Percentiles rank a stretch among this genome's conserved stretches.
phyloP scores from a whole-genome alignment of 2,797 vertebrate genomes.

The Dicrostonyx torquatus region DNA sequence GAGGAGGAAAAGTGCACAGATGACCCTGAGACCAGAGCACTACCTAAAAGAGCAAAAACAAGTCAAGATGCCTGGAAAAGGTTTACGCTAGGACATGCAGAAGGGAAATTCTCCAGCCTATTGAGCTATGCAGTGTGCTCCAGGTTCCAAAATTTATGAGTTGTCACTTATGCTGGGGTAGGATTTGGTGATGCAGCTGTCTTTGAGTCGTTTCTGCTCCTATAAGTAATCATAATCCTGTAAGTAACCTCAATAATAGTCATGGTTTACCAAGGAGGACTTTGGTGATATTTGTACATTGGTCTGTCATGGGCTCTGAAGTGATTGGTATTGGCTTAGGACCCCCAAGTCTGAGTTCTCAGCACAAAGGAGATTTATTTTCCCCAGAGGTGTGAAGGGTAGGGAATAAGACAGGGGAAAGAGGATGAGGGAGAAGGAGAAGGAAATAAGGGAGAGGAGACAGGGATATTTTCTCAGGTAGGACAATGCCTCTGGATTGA shows the following conservation, averaged over 20 bases:
- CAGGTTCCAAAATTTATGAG: not conserved
- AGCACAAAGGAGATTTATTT: not conserved
- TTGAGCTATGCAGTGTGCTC: not conserved
- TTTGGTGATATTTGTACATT: not conserved
- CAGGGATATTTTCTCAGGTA: not conserved
- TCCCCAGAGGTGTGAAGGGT: not conserved
- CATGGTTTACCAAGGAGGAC: not conserved
- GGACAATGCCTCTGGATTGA: not conserved
- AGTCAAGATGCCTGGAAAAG: not conserved
- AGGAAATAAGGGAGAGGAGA: not conserved
- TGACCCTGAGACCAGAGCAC: not conserved
- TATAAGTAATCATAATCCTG: not conserved
- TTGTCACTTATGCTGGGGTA: not conserved
- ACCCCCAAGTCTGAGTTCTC: not conserved
- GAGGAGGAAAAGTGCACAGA: not conserved
- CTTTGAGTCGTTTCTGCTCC: not conserved
- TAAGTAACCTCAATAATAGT: not conserved
- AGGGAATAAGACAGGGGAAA: not conserved
- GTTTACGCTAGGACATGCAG: not conserved
- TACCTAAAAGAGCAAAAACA: not conserved
- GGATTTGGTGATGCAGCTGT: not conserved
- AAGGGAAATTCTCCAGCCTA: not conserved
- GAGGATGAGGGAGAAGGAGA: not conserved
- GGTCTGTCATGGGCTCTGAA: not conserved
- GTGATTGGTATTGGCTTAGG: not conserved